A percentile compares a stretch with the other conserved stretches of the same genome.
These are phyloP conservation scores for Saccopteryx bilineata DNA, from an alignment of 2,113 vertebrate genomes.

Conservation along the genomic window DNA sequence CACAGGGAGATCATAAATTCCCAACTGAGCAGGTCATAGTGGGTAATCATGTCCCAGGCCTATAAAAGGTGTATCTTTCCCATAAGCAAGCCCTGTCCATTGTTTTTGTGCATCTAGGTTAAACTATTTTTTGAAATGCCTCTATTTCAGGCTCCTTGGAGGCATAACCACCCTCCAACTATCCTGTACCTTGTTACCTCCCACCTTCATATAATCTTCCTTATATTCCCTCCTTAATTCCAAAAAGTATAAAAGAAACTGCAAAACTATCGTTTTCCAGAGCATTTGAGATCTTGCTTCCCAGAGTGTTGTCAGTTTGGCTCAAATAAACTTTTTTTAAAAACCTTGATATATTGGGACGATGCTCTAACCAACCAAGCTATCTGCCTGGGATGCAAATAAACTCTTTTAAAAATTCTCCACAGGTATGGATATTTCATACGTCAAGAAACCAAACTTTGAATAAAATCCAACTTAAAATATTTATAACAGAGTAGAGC, in stretches of 20 bases:
- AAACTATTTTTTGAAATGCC: too few relatives aligned
- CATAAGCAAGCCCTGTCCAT: background rate
- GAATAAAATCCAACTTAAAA: slow-evolving; percentile 33
- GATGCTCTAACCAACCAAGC: too few relatives aligned
- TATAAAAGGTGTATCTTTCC: background rate
- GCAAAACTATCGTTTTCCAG: too few relatives aligned
- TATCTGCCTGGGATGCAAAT: too few relatives aligned
- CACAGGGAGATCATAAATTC: background rate
- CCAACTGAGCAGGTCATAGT: background rate
- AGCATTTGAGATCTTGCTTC: background rate
- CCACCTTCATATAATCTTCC: background rate
- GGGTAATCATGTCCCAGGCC: background rate
- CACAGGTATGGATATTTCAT: background rate
- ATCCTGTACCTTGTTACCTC: background rate
- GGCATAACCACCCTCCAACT: background rate
- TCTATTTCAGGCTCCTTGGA: too few relatives aligned
- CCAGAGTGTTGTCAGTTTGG: background rate
- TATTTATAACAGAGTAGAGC: background rate
- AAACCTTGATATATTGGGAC: too few relatives aligned
- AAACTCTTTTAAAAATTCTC: background rate
- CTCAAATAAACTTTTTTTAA: background rate
- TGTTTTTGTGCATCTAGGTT: background rate
- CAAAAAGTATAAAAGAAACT: background rate
- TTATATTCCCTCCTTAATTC: background rate
- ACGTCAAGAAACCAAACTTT: background rate